These are phyloP conservation scores for Kradibia gibbosae DNA, from an alignment of 1,140 invertebrate species.

Conservation along the genomic window DNA sequence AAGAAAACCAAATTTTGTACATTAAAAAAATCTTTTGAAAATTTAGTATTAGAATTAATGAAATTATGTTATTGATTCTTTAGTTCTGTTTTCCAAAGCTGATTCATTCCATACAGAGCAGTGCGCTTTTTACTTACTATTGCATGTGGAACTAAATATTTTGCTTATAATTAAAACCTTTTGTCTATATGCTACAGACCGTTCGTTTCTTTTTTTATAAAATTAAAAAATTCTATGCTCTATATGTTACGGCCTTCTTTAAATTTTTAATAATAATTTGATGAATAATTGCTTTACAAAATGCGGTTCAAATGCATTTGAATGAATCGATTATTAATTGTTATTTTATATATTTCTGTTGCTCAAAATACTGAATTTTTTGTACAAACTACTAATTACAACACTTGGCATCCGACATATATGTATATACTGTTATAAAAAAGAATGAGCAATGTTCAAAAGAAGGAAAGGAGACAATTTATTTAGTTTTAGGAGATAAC, in stretches of 20 bases:
- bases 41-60: not conserved
- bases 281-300: no score
- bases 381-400: no score
- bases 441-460: no score
- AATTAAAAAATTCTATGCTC: not conserved
- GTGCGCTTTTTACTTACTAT: not conserved
- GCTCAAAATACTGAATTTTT: no score
- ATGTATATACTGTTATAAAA: not conserved
- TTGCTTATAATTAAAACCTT: not conserved
- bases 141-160: not conserved
- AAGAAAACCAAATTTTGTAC: not conserved
- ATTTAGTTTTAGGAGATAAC: not conserved
- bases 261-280: not conserved
- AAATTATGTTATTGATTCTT: conserved; percentile 17
- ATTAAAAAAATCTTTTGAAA: not conserved
- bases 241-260: not conserved
- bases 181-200: not conserved
- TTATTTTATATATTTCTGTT: no score
- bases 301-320: no score
- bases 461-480: no score
- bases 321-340: no score
- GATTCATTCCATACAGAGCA: not conserved
- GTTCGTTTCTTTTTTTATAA: not conserved
- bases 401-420: no score
- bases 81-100: not conserved